Evolutionary conservation across 2,797 vertebrate genomes (phyloP).

Genomic region (Crenuchus spilurus): DNA sequence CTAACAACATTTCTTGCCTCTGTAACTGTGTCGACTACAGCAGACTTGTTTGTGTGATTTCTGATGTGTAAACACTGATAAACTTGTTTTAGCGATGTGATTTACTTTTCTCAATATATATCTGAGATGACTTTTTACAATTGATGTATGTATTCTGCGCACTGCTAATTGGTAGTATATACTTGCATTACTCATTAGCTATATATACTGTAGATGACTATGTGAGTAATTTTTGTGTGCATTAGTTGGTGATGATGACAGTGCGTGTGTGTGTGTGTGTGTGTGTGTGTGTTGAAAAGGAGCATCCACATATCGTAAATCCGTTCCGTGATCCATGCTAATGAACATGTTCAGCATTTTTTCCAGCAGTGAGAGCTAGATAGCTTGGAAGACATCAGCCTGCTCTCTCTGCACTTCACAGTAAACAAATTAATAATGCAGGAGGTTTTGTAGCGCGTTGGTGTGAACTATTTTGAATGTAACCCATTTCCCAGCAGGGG

Average conservation of each 20-base stretch:
- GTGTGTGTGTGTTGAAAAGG: slow-evolving; percentile 3
- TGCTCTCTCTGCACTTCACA: slow-evolving; percentile 35
- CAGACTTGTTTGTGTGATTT: too few species aligned
- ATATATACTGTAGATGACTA: too few species aligned
- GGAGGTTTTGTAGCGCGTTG: slow-evolving; percentile 49
- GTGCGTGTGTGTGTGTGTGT: background rate
- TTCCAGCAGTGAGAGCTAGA: background rate
- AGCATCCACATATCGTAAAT: background rate
- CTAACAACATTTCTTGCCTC: too few species aligned
- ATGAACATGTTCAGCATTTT: background rate
- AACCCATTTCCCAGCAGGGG: slow-evolving; percentile 53
- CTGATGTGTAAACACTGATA: too few species aligned
- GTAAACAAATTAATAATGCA: slow-evolving; percentile 64
- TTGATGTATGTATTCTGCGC: too few species aligned
- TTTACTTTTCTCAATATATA: too few species aligned
- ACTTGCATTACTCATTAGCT: too few species aligned
- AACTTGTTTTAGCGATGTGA: too few species aligned
- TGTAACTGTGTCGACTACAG: too few species aligned
- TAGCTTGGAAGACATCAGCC: slow-evolving; percentile 6
- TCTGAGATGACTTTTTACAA: too few species aligned
- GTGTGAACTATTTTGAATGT: slow-evolving; percentile 55
- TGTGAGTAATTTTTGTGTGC: too few species aligned
- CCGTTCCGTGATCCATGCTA: background rate
- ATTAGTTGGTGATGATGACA: background rate
- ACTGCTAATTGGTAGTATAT: too few species aligned